A percentile compares a stretch with the other conserved stretches of the same genome.
These are phyloP conservation scores for Drosophila ambigua DNA, from an alignment of 1,140 invertebrate species.

Conservation along the genomic window DNA sequence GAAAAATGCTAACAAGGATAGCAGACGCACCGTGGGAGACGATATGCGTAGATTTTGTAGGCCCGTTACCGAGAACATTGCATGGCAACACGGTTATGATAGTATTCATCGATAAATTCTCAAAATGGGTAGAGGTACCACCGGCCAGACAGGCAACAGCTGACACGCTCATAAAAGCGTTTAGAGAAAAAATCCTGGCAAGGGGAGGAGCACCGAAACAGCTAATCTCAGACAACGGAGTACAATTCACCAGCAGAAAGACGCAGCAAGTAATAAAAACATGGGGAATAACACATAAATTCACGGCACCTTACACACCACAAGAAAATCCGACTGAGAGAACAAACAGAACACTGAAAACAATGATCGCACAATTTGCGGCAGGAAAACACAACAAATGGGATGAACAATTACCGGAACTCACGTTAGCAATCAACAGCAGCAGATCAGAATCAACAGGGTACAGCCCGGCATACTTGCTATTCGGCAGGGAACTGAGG, in stretches of 20 bases:
- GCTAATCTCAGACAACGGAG: background rate
- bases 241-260: background rate
- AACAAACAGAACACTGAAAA: too few species aligned
- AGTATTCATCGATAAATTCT: background rate
- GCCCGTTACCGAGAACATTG: background rate
- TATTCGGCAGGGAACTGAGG: background rate
- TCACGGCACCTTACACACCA: background rate
- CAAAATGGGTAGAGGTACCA: background rate
- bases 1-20: background rate
- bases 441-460: background rate
- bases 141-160: background rate
- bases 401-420: background rate
- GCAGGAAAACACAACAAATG: background rate
- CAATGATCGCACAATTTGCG: too few species aligned
- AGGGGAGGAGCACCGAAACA: background rate
- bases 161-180: background rate
- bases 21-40: background rate
- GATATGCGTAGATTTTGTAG: conserved; percentile 1
- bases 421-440: background rate
- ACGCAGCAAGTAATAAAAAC: background rate
- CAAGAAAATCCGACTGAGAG: background rate
- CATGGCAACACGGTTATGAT: background rate
- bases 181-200: background rate
- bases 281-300: background rate
- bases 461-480: background rate